Evolutionary conservation across 2,888 invertebrate genomes (phyloP), one percentile per base, ranked within the genome.

Genomic region (Gerris lacustris): DNA sequence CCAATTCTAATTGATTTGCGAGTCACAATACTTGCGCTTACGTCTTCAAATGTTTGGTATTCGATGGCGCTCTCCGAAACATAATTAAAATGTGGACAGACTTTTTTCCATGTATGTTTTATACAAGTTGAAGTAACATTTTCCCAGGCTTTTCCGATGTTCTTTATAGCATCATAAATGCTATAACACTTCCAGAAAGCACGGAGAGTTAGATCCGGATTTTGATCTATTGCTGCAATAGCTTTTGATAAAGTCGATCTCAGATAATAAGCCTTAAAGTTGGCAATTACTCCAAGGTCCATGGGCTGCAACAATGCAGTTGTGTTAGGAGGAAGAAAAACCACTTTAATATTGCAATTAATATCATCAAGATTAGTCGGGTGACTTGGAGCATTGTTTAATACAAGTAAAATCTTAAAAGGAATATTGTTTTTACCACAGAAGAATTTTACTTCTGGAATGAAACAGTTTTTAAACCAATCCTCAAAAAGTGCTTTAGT

Each of bases 391-490:
- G 68, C 6, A 44, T 68, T 47, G 43, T 68, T n/a, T 17, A 68
- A 6, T 6, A 68, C 15, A 5, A 68, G 66, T 17, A 6, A 68
- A 18, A 68, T 68, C 47, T 68, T 68, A 68, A 68, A 68, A 47
- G 68, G 68, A 47, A 68, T 47, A n/a, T 31, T 31, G 6, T 45
- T 68, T 15, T 72, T 66, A 0, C 6, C 66, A 64, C 72, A 72
- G 72, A 74, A 74, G 64, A 73, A 69, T 71, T 73, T 69, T 66
- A 72, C 75, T 71, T 75, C 73, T 63, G 74, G 71, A 62, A 72
- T 72, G 73, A 76, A 76, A 63, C 73, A 72, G 66, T 75, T 71
- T 55, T 70, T 66, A 67, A 76, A 77, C 75, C 75, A 76, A 66
- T 74, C 71, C 69, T 15, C 73, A 71, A 76, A 76, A 43, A 73